These are phyloP conservation scores for Limenitis camilla DNA, from an alignment of 2,888 invertebrate species.

Conservation along the genomic window DNA sequence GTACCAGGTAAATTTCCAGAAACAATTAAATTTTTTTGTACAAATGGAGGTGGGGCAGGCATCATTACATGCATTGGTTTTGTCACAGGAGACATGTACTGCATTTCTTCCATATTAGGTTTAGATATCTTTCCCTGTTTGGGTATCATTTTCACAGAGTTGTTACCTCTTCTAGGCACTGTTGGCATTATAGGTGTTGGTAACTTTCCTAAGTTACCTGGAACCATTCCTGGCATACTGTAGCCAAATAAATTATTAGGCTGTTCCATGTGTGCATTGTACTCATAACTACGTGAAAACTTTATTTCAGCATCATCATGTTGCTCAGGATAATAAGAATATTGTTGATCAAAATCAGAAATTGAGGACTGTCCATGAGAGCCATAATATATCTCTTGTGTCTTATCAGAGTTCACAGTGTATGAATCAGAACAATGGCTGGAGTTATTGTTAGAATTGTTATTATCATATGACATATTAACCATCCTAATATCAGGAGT, in stretches of 20 bases:
- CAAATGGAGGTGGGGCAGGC: slow-evolving; percentile 51
- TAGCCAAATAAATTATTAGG: slow-evolving; percentile 43
- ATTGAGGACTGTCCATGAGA: slow-evolving; percentile 30
- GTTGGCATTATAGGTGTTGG: slow-evolving; percentile 36
- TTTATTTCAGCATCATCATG: slow-evolving; percentile 61
- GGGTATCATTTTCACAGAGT: slow-evolving; percentile 51
- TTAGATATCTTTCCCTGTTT: slow-evolving; percentile 61
- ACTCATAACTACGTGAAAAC: slow-evolving; percentile 62
- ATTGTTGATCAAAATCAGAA: slow-evolving; percentile 52
- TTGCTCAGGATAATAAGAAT: slow-evolving; percentile 52
- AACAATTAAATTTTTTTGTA: slow-evolving; percentile 63
- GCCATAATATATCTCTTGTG: slow-evolving; percentile 41
- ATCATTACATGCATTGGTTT: slow-evolving; percentile 59
- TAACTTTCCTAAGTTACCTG: slow-evolving; percentile 35
- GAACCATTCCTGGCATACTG: slow-evolving; percentile 40
- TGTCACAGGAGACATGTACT: slow-evolving; percentile 48
- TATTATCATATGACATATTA: slow-evolving; percentile 52
- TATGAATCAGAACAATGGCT: slow-evolving; percentile 42
- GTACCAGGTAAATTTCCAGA: slow-evolving; percentile 46
- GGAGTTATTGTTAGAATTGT: slow-evolving; percentile 30
- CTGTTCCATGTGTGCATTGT: slow-evolving; percentile 43
- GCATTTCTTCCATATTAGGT: slow-evolving; percentile 50
- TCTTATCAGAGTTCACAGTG: slow-evolving; percentile 52
- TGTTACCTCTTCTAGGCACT: slow-evolving; percentile 39
- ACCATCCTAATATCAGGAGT: slow-evolving; percentile 46